Conservation (phyloP, 2,113 vertebrate genomes). For the Mugil cephalus region DNA sequence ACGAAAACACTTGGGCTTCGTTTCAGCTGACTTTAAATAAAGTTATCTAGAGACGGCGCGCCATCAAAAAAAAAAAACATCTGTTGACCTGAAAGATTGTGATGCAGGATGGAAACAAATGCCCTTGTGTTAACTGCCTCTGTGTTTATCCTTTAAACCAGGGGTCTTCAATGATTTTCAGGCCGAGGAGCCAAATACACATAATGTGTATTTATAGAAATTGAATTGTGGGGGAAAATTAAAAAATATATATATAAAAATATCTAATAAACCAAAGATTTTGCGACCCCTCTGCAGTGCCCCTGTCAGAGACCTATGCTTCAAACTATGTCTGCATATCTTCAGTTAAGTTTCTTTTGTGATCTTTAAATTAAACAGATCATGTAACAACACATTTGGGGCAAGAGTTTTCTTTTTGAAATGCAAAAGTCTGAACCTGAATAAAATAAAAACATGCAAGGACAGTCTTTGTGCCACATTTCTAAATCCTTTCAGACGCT, state of each 20-base stretch:
- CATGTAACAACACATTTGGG: constrained; percentile 20
- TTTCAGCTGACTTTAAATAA: constrained; percentile 46
- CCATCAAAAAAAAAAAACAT: not conserved
- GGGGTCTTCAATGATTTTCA: too few species aligned
- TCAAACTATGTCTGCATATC: not conserved
- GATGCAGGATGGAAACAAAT: too few species aligned
- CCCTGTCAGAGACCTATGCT: too few species aligned
- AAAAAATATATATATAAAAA: too few species aligned
- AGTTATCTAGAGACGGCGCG: not conserved
- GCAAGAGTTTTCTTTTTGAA: not conserved
- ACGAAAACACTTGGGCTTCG: constrained; percentile 14
- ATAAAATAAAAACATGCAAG: constrained; percentile 31
- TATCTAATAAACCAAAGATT: too few species aligned
- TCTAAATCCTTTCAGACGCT: constrained; percentile 8
- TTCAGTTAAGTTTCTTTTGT: constrained; percentile 10
- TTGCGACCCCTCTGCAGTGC: too few species aligned
- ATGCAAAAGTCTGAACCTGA: constrained; percentile 7
- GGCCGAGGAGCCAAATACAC: too few species aligned
- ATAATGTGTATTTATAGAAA: too few species aligned
- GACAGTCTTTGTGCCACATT: constrained; percentile 14
- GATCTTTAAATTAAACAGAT: constrained; percentile 21
- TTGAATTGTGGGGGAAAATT: too few species aligned
- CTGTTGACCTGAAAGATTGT: not conserved
- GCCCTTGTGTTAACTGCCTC: too few species aligned
- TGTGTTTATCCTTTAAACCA: too few species aligned